Evolutionary conservation across 2,888 invertebrate genomes (phyloP).

Genomic region (Noctua fimbriata): DNA sequence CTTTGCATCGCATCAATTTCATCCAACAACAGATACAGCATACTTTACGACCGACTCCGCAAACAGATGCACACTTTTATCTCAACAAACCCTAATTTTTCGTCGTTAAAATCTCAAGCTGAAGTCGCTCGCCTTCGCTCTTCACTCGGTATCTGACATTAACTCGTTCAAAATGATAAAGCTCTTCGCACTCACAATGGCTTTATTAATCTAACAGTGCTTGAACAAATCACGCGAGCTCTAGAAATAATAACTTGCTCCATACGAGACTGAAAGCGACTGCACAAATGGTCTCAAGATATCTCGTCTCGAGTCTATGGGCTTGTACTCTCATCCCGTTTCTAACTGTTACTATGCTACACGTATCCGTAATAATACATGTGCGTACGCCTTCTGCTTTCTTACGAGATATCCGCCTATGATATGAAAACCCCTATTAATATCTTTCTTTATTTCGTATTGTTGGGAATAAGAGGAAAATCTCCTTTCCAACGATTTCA

Average conservation of each 20-base stretch:
- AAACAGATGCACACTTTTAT: conserved; percentile 75
- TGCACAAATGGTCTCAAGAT: conserved; percentile 52
- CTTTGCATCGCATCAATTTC: conserved; percentile 67
- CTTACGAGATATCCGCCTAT: conserved; percentile 49
- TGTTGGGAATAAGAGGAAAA: conserved; percentile 62
- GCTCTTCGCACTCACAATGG: conserved; percentile 47
- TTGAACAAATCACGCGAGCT: conserved; percentile 62
- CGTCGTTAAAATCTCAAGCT: conserved; percentile 68
- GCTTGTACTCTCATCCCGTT: conserved; percentile 44
- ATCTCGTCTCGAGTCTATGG: conserved; percentile 44
- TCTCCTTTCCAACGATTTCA: conserved; percentile 62
- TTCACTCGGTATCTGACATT: conserved; percentile 59
- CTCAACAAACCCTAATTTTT: conserved; percentile 68
- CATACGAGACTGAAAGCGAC: conserved; percentile 44
- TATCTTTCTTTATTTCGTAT: conserved; percentile 66
- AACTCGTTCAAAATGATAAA: conserved; percentile 53
- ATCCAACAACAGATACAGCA: conserved; percentile 66
- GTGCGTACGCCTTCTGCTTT: conserved; percentile 54
- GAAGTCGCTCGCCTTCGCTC: conserved; percentile 45
- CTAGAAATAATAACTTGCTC: conserved; percentile 60
- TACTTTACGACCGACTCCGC: conserved; percentile 73
- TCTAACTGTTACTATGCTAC: conserved; percentile 41
- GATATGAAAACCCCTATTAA: conserved; percentile 65
- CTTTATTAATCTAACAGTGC: conserved; percentile 63
- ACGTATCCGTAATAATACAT: conserved; percentile 52